These are phyloP conservation scores for Archilochus colubris DNA, from an alignment of 2,113 vertebrate genomes.

Conservation along the genomic window DNA sequence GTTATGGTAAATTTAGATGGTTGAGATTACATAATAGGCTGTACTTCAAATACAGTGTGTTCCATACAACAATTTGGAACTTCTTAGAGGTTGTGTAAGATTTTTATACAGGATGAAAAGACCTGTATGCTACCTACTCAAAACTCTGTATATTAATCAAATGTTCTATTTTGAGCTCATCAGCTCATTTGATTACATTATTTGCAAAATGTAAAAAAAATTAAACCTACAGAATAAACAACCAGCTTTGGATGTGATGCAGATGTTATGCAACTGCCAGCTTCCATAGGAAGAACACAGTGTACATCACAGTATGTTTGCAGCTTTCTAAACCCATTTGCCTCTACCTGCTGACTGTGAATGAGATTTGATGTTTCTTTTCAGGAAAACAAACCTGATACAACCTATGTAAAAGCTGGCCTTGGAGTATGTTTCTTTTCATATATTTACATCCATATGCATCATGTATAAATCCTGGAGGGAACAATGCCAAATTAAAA, in stretches of 20 bases:
- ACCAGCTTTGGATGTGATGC: neutral
- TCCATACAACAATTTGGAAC: neutral
- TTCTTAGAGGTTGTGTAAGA: neutral
- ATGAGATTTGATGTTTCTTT: neutral
- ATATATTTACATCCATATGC: neutral
- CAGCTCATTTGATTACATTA: neutral
- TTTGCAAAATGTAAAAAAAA: neutral
- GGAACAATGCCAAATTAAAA: neutral
- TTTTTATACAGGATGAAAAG: neutral
- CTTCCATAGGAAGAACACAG: neutral
- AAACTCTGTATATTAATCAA: neutral
- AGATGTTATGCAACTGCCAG: constrained; percentile 3
- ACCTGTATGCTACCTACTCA: neutral
- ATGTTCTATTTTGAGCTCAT: neutral
- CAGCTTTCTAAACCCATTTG: neutral
- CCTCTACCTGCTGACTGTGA: neutral
- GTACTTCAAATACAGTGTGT: neutral
- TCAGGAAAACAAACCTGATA: neutral
- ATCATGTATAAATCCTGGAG: neutral
- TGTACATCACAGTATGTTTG: neutral
- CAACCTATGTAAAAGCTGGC: neutral
- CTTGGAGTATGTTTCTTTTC: neutral
- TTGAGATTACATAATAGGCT: neutral
- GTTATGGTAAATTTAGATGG: neutral
- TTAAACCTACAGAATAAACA: neutral